Evolutionary conservation across 1,140 invertebrate species (phyloP), one percentile per base, ranked within the genome.

Genomic region (Sarcophaga bullata): DNA sequence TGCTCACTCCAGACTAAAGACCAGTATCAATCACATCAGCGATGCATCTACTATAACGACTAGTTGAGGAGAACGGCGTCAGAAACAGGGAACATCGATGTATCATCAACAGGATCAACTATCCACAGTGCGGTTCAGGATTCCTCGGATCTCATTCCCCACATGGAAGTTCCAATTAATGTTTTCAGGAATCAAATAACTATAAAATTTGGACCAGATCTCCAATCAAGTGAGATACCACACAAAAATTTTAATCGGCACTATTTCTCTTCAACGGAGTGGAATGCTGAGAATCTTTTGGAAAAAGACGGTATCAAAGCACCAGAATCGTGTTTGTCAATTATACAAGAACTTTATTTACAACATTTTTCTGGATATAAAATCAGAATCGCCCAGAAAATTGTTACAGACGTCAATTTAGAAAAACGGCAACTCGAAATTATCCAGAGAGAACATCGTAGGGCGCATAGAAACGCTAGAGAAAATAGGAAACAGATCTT

Each of bases 251-350:
- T 37, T 54, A 58, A 58, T 81, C 84, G 92, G 80, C 86, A 87
- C 80, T 87, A 90, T 1, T 84, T 91, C 47, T 84, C 80, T 72
- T 91, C 86, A 86, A 81, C 91, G 8, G 82, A 86, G 15, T 86
- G 84, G 8, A 85, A 89, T 0, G 81, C 17, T 85, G 85, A 17
- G 84, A 82, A 84, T 49, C 81, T 80, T 48, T 80, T 68, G 0
- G 78, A 83, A 47, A 82, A 82, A 50, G 84, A 85, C 46, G 80
- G 72, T 48, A 83, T 84, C 10, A 68, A 81, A 83, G 81, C 82
- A 37, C 9, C 80, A 1, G 84, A 85, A 82, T 37, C 68, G 25
- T 17, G 84, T 49, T 84, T 84, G 81, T 37, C 58, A 8, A 72
- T 82, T 62, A 83, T 85, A 25, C 83, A 84, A 76, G 8, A 76